phyloP scores from a whole-genome alignment of 1,140 invertebrate genomes.

The Drosophila pallidifrons region DNA sequence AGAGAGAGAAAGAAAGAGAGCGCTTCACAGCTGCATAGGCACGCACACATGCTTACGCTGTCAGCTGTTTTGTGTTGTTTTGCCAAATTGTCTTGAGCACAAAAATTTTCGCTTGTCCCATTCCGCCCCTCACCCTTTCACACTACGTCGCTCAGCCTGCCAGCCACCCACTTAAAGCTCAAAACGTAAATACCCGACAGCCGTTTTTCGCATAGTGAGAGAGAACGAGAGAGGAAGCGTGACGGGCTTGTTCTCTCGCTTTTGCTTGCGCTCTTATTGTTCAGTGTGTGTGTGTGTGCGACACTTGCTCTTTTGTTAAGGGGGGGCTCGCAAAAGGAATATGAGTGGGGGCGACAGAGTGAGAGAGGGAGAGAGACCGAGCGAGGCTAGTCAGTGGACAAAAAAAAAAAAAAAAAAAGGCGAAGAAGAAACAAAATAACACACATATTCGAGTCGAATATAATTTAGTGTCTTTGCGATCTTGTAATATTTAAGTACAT shows the following conservation, averaged over 20 bases:
- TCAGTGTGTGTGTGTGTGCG: constrained; percentile 13
- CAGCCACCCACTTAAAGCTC: constrained; percentile 6
- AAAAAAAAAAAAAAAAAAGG: not conserved
- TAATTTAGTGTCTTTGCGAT: constrained; percentile 49
- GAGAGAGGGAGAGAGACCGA: not conserved
- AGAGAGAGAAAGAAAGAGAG: no score
- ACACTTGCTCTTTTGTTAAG: constrained; percentile 13
- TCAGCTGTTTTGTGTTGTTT: constrained; percentile 77
- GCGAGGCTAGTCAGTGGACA: constrained; percentile 28
- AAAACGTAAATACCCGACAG: constrained; percentile 49
- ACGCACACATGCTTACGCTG: constrained; percentile 28
- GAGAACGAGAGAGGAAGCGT: constrained; percentile 3
- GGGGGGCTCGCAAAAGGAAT: not conserved
- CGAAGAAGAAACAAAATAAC: not conserved
- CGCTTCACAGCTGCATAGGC: constrained; percentile 1
- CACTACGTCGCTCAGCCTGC: no score
- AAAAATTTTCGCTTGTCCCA: constrained; percentile 25
- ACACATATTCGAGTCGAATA: constrained; percentile 28
- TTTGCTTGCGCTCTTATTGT: constrained; percentile 11
- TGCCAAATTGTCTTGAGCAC: constrained; percentile 50
- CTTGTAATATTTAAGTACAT: constrained; percentile 41
- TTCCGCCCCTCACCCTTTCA: not conserved
- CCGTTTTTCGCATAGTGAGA: constrained; percentile 17
- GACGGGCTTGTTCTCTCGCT: constrained; percentile 4
- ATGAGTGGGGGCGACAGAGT: not conserved